Conservation (phyloP, 2,797 vertebrate genomes). For the Cheirogaleus major region DNA sequence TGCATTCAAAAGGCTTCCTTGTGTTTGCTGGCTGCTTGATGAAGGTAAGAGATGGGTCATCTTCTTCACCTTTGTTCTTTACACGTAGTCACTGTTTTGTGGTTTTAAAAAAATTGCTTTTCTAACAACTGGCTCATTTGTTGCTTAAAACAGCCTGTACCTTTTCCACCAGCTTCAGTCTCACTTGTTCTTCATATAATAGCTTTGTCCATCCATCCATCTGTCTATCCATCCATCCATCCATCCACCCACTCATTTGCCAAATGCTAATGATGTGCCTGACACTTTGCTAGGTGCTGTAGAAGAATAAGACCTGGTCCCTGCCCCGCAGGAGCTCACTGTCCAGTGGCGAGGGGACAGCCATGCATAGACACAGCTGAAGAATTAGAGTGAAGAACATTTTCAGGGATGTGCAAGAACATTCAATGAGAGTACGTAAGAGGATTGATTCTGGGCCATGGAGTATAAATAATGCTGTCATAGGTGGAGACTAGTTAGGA, state of each 20-base stretch:
- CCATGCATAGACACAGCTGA: background rate
- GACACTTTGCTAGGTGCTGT: background rate
- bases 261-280: background rate
- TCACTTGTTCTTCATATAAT: background rate
- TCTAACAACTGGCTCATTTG: background rate
- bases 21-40: conserved; percentile 88
- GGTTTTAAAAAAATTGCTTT: background rate
- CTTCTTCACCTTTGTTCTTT: background rate
- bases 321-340: background rate
- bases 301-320: background rate
- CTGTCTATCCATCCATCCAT: background rate
- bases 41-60: conserved; percentile 83
- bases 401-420: background rate
- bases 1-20: conserved; percentile 86
- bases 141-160: background rate
- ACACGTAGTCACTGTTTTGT: background rate
- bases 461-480: background rate
- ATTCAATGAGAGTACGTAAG: background rate
- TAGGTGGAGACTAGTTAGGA: background rate
- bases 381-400: background rate
- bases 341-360: background rate
- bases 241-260: background rate
- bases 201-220: background rate
- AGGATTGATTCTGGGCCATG: background rate
- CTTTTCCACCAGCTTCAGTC: background rate